These are phyloP conservation scores for Tetramorium parvispinum DNA, from an alignment of 1,140 invertebrate species.

Conservation along the genomic window DNA sequence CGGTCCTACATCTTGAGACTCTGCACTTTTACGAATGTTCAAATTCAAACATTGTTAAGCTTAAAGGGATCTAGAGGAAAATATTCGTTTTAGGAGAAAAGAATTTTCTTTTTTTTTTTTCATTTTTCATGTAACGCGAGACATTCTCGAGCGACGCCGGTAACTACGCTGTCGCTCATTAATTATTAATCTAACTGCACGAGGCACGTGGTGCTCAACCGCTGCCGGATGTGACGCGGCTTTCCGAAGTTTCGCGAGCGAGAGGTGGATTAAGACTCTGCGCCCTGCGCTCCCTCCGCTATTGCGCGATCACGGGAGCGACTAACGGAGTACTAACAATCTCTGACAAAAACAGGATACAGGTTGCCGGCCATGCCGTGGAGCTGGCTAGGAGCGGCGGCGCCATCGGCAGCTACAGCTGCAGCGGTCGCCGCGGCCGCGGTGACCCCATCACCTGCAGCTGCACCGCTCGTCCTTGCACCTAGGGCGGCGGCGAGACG, in stretches of 20 bases:
- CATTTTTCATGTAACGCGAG: not conserved
- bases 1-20: not conserved
- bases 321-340: constrained; percentile 55
- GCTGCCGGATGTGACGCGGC: not conserved
- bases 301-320: constrained; percentile 6
- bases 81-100: not conserved
- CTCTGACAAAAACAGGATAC: constrained; percentile 82
- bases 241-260: not conserved
- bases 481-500: constrained; percentile 84
- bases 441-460: constrained; percentile 84
- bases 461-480: constrained; percentile 84
- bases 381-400: constrained; percentile 84
- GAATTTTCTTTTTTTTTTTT: not conserved
- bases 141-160: not conserved
- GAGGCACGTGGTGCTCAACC: not conserved
- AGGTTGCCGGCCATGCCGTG: constrained; percentile 85
- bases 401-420: constrained; percentile 85
- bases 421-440: constrained; percentile 84
- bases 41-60: not conserved
- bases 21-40: not conserved
- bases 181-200: not conserved
- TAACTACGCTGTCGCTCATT: not conserved
- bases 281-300: not conserved
- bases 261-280: constrained; percentile 50
- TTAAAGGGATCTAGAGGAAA: not conserved